These are phyloP conservation scores for Sarcophaga carnaria DNA, from an alignment of 2,888 invertebrate genomes.

Conservation along the genomic window DNA sequence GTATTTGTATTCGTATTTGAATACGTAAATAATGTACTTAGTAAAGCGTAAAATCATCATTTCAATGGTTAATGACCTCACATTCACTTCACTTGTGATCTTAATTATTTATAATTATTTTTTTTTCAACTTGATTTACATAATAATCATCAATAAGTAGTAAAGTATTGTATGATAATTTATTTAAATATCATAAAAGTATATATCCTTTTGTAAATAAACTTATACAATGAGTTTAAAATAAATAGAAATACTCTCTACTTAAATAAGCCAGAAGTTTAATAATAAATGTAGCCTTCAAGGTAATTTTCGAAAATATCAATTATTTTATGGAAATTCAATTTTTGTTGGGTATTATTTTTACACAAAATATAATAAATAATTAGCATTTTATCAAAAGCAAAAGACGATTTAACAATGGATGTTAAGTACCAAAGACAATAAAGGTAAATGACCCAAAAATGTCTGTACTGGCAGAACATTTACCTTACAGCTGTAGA, in stretches of 20 bases:
- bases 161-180: neutral
- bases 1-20: no score
- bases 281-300: no score
- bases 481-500: no score
- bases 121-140: constrained; percentile 47
- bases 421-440: no score
- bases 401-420: no score
- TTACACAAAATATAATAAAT: neutral
- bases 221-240: neutral
- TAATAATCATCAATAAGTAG: constrained; percentile 18
- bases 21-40: neutral
- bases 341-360: neutral
- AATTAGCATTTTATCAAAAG: neutral
- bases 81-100: constrained; percentile 2
- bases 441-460: no score
- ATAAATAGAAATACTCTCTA: constrained; percentile 1
- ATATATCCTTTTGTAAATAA: neutral
- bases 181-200: constrained; percentile 37
- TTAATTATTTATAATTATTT: constrained; percentile 34
- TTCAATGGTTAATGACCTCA: constrained; percentile 33
- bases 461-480: no score
- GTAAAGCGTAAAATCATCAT: constrained; percentile 36
- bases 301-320: neutral
- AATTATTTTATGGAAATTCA: constrained; percentile 11
- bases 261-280: no score